Evolutionary conservation across 1,140 invertebrate genomes (phyloP).

Genomic region (Bursaphelenchus mucronatus): DNA sequence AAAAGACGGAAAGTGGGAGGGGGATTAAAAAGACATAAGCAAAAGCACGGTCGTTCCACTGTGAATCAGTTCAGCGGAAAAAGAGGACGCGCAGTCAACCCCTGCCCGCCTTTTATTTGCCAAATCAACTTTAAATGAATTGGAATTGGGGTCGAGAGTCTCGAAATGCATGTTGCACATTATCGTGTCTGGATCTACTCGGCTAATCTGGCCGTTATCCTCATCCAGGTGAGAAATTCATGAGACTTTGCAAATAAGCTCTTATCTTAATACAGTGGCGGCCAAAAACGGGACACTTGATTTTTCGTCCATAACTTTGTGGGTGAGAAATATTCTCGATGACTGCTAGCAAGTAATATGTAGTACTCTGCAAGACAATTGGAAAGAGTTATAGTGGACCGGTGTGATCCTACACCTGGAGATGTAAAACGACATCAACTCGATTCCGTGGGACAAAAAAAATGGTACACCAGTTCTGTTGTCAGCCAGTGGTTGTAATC

Average conservation of each 20-base stretch:
- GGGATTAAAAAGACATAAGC: background rate
- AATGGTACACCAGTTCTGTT: too few relatives aligned
- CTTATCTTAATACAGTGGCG: background rate
- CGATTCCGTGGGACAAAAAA: too few relatives aligned
- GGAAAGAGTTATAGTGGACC: too few relatives aligned
- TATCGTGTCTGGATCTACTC: constrained; percentile 37
- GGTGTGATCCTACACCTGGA: too few relatives aligned
- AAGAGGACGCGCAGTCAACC: background rate
- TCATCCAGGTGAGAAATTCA: constrained; percentile 14
- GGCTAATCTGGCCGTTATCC: constrained; percentile 20
- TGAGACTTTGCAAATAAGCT: background rate
- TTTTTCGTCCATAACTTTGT: too few relatives aligned
- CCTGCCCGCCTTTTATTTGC: background rate
- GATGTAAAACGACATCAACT: too few relatives aligned
- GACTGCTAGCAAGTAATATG: too few relatives aligned
- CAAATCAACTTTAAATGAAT: constrained; percentile 2
- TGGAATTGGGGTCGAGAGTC: background rate
- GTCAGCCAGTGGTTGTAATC: too few relatives aligned
- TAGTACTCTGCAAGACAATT: too few relatives aligned
- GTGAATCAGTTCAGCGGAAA: background rate
- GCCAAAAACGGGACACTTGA: too few relatives aligned
- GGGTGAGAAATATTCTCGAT: too few relatives aligned
- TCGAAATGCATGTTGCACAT: constrained; percentile 11
- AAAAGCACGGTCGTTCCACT: background rate
- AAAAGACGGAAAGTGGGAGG: background rate